Conservation (phyloP, 1,140 invertebrate genomes). For the Panulirus ornatus region DNA sequence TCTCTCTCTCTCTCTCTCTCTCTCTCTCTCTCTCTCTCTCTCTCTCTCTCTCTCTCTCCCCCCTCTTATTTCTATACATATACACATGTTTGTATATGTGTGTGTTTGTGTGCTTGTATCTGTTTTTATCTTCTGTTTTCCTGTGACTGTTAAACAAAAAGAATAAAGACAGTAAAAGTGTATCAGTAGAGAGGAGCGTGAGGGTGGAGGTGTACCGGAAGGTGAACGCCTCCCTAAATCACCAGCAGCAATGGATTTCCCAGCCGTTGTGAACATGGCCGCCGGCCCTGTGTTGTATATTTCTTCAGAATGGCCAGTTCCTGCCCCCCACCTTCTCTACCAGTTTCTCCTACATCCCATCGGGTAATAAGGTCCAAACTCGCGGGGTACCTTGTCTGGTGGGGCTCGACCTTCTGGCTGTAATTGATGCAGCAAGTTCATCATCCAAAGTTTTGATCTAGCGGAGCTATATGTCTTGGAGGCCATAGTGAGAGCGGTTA, state of each 20-base stretch:
- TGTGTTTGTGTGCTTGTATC: too few relatives aligned
- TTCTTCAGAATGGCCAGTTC: conserved; percentile 5
- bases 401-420: conserved; percentile 13
- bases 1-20: not conserved
- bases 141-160: not conserved
- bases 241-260: conserved; percentile 18
- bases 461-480: not conserved
- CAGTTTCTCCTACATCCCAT: not conserved
- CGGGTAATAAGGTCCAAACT: not conserved
- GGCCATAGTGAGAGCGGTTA: conserved; percentile 6
- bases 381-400: not conserved
- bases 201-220: not conserved
- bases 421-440: conserved; percentile 42
- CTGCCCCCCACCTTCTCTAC: not conserved
- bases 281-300: conserved; percentile 3
- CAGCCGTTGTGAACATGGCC: conserved; percentile 17
- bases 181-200: too few relatives aligned
- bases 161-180: not conserved
- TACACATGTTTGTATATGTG: too few relatives aligned
- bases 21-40: not conserved
- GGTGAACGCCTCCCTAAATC: conserved; percentile 10
- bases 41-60: not conserved
- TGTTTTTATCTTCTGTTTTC: too few relatives aligned
- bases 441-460: conserved; percentile 4
- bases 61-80: not conserved